Evolutionary conservation across 2,888 invertebrate genomes (phyloP), one percentile per base, ranked within the genome.

Genomic region (Vanessa cardui): DNA sequence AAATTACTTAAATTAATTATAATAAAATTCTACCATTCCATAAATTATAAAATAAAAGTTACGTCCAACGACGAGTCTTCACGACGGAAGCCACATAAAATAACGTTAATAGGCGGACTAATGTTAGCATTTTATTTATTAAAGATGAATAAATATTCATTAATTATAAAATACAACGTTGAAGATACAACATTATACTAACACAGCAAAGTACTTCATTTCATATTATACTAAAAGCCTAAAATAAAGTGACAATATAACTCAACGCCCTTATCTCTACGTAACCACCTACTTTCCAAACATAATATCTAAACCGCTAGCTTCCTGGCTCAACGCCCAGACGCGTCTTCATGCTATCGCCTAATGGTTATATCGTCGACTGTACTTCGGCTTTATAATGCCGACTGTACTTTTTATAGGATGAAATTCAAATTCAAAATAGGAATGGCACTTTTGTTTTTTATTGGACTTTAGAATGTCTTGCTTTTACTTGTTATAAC

Each of bases 341-440:
- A 78, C 78, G 73, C 80, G 83, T 84, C 83, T 81, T 79, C 77
- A 75, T 77, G 82, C 82, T 87, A 85, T 87, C 86, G 76, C 68
- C 68, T 84, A 85, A 86, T 82, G 83, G 83, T 82, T 85, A 84
- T 86, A 87, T 87, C 85, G 64, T 67, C 64, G 78, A 80, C 77
- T 76, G 75, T 78, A 77, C 77, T 74, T 69, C 21, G 77, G 26
- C 76, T 77, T 78, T 74, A 76, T 74, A 69, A 63, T 52, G 16
- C 46, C 73, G 71, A 71, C 71, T 78, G 80, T 81, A 78, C 81
- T 79, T 80, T 78, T 76, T 59, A 78, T 75, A 72, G 72, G 73
- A 69, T 71, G 68, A 77, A 83, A 78, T 74, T 77, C 76, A 77
- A 83, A 78, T 74, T 77, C 76, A 61, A 77, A 78, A 75, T 78